Evolutionary conservation across 2,888 invertebrate genomes (phyloP).

Genomic region (Ectemnius continuus): DNA sequence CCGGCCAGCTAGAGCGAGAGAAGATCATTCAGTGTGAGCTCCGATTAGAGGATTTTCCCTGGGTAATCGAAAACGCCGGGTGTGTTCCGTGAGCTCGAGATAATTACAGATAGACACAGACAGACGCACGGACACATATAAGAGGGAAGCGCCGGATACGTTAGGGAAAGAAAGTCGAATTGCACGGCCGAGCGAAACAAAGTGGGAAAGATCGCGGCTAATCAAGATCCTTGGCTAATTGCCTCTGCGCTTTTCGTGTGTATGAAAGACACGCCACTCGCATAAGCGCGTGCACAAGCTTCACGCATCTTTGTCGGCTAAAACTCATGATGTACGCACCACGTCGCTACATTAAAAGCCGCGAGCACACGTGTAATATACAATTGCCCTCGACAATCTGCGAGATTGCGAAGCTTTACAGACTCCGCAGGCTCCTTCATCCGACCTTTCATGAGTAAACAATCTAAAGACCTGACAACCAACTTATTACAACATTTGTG

Average conservation of each 20-base stretch:
- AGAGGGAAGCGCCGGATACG: background rate
- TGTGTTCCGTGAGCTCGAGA: too few relatives aligned
- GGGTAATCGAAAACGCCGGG: too few relatives aligned
- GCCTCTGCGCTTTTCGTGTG: slow-evolving; percentile 38
- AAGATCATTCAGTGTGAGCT: too few relatives aligned
- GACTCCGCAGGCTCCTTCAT: too few relatives aligned
- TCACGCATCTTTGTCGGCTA: slow-evolving; percentile 33
- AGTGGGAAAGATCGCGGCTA: slow-evolving; percentile 23
- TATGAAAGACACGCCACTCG: slow-evolving; percentile 18
- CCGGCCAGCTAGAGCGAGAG: too few relatives aligned
- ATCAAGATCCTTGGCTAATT: slow-evolving; percentile 32
- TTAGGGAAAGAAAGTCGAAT: background rate
- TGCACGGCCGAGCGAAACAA: slow-evolving; percentile 19
- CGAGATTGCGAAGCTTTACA: slow-evolving; percentile 36
- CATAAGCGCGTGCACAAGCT: slow-evolving; percentile 6
- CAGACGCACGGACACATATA: too few relatives aligned
- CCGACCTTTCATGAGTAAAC: too few relatives aligned
- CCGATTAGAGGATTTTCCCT: too few relatives aligned
- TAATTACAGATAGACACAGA: too few relatives aligned
- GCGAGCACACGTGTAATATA: too few relatives aligned
- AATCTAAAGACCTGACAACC: too few relatives aligned
- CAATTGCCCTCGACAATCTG: slow-evolving; percentile 34
- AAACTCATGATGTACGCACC: slow-evolving; percentile 41
- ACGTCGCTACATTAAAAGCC: slow-evolving; percentile 39
- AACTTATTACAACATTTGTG: too few relatives aligned